Evolutionary conservation across 1,140 invertebrate genomes (phyloP).

Genomic region (Orussus abietinus): DNA sequence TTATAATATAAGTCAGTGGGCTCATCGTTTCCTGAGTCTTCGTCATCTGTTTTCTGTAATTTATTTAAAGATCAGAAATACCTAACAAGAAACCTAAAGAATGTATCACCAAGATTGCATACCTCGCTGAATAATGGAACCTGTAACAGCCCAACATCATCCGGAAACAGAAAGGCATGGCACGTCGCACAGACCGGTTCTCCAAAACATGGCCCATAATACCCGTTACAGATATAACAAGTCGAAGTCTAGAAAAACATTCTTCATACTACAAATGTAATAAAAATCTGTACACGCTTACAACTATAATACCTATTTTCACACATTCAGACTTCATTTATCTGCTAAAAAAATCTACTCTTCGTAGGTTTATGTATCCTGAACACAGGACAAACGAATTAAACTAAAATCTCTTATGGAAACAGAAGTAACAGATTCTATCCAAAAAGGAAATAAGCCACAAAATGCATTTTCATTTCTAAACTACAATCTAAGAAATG

Average conservation of each 20-base stretch:
- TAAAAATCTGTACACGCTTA: neutral
- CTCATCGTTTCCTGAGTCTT: constrained; percentile 92
- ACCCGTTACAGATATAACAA: constrained; percentile 86
- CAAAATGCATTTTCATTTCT: too few species aligned
- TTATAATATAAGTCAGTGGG: constrained; percentile 70
- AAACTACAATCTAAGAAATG: too few species aligned
- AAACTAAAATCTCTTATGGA: neutral
- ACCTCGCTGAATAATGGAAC: constrained; percentile 58
- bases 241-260: constrained; percentile 53
- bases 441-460: too few species aligned
- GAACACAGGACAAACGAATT: neutral
- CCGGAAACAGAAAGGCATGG: constrained; percentile 85
- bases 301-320: constrained; percentile 5
- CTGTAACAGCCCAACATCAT: constrained; percentile 63
- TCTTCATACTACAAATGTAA: constrained; percentile 4
- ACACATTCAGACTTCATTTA: neutral
- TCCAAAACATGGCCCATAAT: constrained; percentile 86
- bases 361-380: neutral
- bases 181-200: constrained; percentile 91
- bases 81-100: constrained; percentile 7
- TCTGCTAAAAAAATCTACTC: neutral
- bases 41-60: constrained; percentile 78
- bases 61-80: constrained; percentile 10
- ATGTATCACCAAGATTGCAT: constrained; percentile 18
- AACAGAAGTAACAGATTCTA: too few species aligned